Evolutionary conservation across 1,140 invertebrate species (phyloP), one percentile per base, ranked within the genome.

Genomic region (Macrobrachium nipponense): DNA sequence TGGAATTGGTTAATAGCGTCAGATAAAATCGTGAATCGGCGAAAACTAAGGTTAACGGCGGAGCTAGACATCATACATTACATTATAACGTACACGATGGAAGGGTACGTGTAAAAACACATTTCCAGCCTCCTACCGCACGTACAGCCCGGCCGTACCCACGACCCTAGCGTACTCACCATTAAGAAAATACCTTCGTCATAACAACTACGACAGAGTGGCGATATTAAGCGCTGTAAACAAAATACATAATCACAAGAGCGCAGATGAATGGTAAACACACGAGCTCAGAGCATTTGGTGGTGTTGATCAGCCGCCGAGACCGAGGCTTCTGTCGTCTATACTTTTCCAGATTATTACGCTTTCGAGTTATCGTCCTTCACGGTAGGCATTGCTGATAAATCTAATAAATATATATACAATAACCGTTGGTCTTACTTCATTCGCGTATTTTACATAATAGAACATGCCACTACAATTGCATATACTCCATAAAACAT

Each of bases 221-320:
- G 36, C 5, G 20, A 43, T 66, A 43, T 62, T 4, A 18, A 15
- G 15, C 61, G 5, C 27, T 43, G 62, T 36, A n/a, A 36, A 62
- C 18, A 43, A 62, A 64, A 68, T 80, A 64, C 61, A 62, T 66
- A 62, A 80, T 80, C 62, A 62, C 78, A 44, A 64, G n/a, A 43
- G 23, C 15, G 61, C 61, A 43, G 43, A n/a, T 23, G 78, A 68
- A 66, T 62, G 66, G 78, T 80, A 80, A 80, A 80, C 78, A 79
- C 77, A 66, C 36, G 78, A 51, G 61, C 51, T 5, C 61, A 18
- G 78, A 43, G 61, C 20, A 51, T 27, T 64, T 23, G 5, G 72
- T 76, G 18, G 44, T 3, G 78, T 17, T 18, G 60, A 43, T 23
- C 61, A 20, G 78, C 78, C 14, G 20, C 7, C 12, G 27, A 10